phyloP scores from a whole-genome alignment of 2,797 vertebrate species.

The Acanthurus leucopareius region DNA sequence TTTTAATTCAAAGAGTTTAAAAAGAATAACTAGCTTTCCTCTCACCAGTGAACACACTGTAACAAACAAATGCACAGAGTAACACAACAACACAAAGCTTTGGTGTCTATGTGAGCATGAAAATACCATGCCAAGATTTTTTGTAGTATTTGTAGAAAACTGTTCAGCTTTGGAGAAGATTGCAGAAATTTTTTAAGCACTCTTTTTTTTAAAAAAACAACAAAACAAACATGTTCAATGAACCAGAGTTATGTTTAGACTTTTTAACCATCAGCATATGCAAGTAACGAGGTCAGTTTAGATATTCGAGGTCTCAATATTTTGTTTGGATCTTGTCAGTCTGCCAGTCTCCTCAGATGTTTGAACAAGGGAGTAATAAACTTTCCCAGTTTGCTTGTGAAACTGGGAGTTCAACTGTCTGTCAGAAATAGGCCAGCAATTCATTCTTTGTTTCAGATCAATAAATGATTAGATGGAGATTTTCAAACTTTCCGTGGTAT shows the following conservation, averaged over 20 bases:
- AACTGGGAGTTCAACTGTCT: slow-evolving; percentile 17
- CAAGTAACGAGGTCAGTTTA: slow-evolving; percentile 5
- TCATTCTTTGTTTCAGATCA: slow-evolving; percentile 33
- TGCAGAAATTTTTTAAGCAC: background rate
- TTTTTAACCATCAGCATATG: background rate
- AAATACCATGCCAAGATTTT: background rate
- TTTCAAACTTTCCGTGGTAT: slow-evolving; percentile 26
- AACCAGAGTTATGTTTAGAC: background rate
- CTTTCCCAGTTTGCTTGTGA: slow-evolving; percentile 11
- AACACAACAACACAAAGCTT: background rate
- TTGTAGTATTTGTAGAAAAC: background rate
- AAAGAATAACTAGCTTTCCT: too few relatives aligned
- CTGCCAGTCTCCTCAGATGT: slow-evolving; percentile 23
- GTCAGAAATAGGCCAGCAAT: slow-evolving; percentile 24
- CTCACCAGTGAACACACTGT: background rate
- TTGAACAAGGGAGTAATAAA: slow-evolving; percentile 18
- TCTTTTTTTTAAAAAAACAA: background rate
- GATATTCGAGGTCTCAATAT: slow-evolving; percentile 19
- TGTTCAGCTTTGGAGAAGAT: background rate
- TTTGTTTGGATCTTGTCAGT: slow-evolving; percentile 12
- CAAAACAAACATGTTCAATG: background rate
- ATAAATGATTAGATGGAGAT: slow-evolving; percentile 52
- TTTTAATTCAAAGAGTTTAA: too few relatives aligned
- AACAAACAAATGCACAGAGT: background rate
- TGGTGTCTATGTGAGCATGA: background rate